Evolutionary conservation across 2,888 invertebrate species (phyloP), one percentile per base, ranked within the genome.

Genomic region (Poecilus cupreus): DNA sequence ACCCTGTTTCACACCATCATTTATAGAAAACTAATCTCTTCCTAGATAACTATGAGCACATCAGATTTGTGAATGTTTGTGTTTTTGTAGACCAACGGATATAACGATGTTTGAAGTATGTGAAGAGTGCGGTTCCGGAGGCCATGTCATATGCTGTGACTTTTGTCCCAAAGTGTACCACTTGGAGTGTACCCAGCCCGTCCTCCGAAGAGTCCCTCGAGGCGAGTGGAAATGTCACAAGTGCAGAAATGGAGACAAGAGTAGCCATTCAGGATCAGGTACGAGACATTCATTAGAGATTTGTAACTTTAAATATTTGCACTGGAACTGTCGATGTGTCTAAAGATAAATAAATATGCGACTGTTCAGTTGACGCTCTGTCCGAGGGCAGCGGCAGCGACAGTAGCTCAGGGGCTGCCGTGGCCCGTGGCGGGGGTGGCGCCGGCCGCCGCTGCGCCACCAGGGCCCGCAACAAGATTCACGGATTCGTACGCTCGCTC

Each of bases 141-240:
- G 95, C 0, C 91, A 92, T 78, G 90, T 95, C 68, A 90, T 93
- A 8, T 90, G 89, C 22, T 96, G 96, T 86, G 91, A 91, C 74
- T 88, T 89, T 16, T 96, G 96, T 89, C 87, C 89, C 2, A 89
- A 89, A 75, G 89, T 91, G 83, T 95, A 91, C 89, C 97, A 97
- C 89, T 89, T 93, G 72, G 94, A 95, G 88, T 97, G 97, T 88
- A 89, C 91, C 54, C 92, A 93, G 54, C 92, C 92, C 8, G 92
- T 92, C 0, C 86, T 94, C 37, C 89, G 91, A 83, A 90, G 93
- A 83, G 88, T 90, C 13, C 94, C 94, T 0, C 90, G 93, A 46
- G 91, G 92, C 2, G 90, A 90, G 74, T 95, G 94, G 92, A 88
- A 89, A 2, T 94, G 94, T 86, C 88, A 88, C 10, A 88, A 89